Base-by-base conservation (phyloP, 2,797 vertebrate genomes). In the Poecilia velifera region DNA sequence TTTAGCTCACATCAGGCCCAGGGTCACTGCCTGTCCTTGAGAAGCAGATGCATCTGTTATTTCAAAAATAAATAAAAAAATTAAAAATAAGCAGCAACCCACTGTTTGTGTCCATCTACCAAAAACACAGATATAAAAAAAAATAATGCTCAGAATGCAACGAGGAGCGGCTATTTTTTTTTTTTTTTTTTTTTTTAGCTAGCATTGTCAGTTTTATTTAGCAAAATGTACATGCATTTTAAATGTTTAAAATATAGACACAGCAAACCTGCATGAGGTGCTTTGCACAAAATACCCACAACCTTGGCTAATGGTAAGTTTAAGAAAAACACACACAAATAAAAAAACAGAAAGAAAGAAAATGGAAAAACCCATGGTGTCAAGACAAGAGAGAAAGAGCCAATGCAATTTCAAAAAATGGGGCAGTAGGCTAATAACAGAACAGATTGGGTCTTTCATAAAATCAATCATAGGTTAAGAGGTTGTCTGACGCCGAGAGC, bases 1-100 rank as follows among this genome's bases (percentile, higher is more conserved):
- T 93, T 86, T 76, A 81, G 81, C 82, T 86, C 83, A 80, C 86
- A 88, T 92, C 85, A 84, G 66, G 76, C 80, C 77, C 82, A 84
- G 84, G 92, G 91, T 93, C 93, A 94, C 74, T 76, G 82, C 90
- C 77, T 84, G 84, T 91, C 90, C 90, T 92, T 90, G 84, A 90
- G 85, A 79, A 86, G 79, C 82, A 77, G 78, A 55, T 86, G 91
- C 79, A 86, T 85, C 76, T 64, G 49, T 87, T 79, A 78, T 79
- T 86, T 78, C 1, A 3, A 79, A 51, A 49, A 47, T 18, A 49
- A 2, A 51, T 20, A 47, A 5, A 49, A 2, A 39, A 39, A 39
- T 8, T 6, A 43, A 43, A 81, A 85, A 74, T 72, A 39, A 80
- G 41, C 74, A 28, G 70, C 45, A 47, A 71, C 68, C 46, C 36